These are phyloP conservation scores for Valencia hispanica DNA, from an alignment of 2,797 vertebrate genomes.

Conservation along the genomic window DNA sequence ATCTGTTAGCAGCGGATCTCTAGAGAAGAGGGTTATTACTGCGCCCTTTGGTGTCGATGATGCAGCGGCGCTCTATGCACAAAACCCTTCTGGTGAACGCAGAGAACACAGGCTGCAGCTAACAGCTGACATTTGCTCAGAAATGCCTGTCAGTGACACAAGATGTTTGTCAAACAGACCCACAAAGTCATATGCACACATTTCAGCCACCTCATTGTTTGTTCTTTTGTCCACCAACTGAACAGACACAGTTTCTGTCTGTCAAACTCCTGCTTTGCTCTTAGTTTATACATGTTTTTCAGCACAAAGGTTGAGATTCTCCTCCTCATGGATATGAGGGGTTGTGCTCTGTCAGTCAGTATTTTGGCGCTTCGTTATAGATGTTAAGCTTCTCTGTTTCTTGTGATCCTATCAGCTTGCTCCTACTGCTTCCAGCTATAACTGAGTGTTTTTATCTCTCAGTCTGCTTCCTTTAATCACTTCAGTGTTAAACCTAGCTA, in stretches of 20 bases:
- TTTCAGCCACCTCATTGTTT: slow-evolving; percentile 28
- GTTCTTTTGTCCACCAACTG: slow-evolving; percentile 8
- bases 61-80: slow-evolving; percentile 24
- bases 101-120: slow-evolving; percentile 41
- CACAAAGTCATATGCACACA: neutral
- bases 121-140: slow-evolving; percentile 68
- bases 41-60: slow-evolving; percentile 49
- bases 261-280: neutral
- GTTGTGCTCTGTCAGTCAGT: slow-evolving; percentile 56
- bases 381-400: slow-evolving; percentile 40
- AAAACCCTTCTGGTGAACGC: slow-evolving; percentile 43
- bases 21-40: slow-evolving; percentile 37
- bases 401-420: slow-evolving; percentile 64
- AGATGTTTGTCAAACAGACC: slow-evolving; percentile 21
- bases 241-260: slow-evolving; percentile 8
- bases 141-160: slow-evolving; percentile 61
- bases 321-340: slow-evolving; percentile 30
- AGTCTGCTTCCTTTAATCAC: slow-evolving; percentile 58
- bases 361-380: slow-evolving; percentile 29
- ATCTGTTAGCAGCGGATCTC: slow-evolving; percentile 6
- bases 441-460: slow-evolving; percentile 38
- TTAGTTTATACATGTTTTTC: slow-evolving; percentile 17
- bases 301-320: slow-evolving; percentile 27
- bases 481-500: slow-evolving; percentile 19
- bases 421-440: slow-evolving; percentile 51